Evolutionary conservation across 1,140 invertebrate species (phyloP).

Genomic region (Thalassaphorura encarpata): DNA sequence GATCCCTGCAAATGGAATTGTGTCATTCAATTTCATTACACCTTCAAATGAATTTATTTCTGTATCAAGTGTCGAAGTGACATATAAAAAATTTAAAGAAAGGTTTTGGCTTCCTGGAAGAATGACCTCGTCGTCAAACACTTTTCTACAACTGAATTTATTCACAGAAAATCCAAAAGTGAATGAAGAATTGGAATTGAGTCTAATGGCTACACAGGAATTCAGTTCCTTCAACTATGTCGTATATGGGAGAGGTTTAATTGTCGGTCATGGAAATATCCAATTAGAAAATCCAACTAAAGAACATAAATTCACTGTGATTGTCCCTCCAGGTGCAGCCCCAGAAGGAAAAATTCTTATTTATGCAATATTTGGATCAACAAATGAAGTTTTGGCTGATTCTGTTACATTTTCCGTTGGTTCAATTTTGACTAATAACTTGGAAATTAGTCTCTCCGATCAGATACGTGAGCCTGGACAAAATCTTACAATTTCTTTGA

Average conservation of each 20-base stretch:
- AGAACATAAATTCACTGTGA: not conserved
- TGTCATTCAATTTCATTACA: constrained; percentile 57
- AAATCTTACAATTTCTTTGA: not conserved
- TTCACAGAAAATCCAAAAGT: too few relatives aligned
- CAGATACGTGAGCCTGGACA: constrained; percentile 1
- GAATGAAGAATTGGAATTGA: not conserved
- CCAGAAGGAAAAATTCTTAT: not conserved
- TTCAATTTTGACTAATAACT: not conserved
- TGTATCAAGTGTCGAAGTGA: constrained; percentile 49
- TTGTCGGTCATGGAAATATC: not conserved
- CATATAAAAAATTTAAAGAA: constrained; percentile 13
- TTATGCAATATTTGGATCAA: constrained; percentile 26
- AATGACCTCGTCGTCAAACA: not conserved
- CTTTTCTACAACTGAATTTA: constrained; percentile 13
- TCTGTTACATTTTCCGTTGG: constrained; percentile 41
- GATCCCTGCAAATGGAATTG: constrained; percentile 55
- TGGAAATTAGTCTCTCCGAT: not conserved
- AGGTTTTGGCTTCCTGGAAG: not conserved
- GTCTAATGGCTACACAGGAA: not conserved
- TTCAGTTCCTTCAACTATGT: not conserved
- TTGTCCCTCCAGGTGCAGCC: not conserved
- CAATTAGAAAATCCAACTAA: too few relatives aligned
- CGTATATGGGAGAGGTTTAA: not conserved
- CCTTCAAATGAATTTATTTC: constrained; percentile 46
- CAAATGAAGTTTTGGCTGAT: constrained; percentile 62